Evolutionary conservation across 2,113 vertebrate genomes (phyloP).

Genomic region (Nothoprocta pentlandii): DNA sequence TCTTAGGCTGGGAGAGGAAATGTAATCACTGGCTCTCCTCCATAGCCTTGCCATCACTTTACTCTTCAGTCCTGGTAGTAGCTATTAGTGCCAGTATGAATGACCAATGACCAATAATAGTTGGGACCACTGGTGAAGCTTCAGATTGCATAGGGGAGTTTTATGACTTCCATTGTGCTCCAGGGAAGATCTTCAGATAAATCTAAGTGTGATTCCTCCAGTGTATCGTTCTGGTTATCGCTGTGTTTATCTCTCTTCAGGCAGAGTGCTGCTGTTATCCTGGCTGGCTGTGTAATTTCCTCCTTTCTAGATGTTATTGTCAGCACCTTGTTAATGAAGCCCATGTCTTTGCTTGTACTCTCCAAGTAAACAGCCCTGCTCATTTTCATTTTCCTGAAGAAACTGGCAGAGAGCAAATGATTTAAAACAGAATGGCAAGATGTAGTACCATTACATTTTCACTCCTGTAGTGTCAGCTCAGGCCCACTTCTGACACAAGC

Average conservation of each 20-base stretch:
- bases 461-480: neutral
- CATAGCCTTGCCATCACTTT: neutral
- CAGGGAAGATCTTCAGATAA: too few species aligned
- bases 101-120: neutral
- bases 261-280: neutral
- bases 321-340: neutral
- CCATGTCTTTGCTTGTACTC: neutral
- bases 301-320: neutral
- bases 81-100: neutral
- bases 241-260: neutral
- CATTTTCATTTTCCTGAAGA: neutral
- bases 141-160: neutral
- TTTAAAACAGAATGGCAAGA: neutral
- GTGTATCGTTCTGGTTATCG: too few species aligned
- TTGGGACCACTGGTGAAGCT: neutral
- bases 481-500: neutral
- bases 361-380: neutral
- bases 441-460: neutral
- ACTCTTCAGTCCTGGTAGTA: neutral
- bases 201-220: too few species aligned
- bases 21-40: neutral
- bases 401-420: neutral
- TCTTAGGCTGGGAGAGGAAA: neutral
- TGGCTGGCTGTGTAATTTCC: neutral
- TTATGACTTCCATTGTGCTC: too few species aligned